Evolutionary conservation across 2,113 vertebrate species (phyloP), one percentile per base, ranked within the genome.

Genomic region (Telmatochromis brichardi): DNA sequence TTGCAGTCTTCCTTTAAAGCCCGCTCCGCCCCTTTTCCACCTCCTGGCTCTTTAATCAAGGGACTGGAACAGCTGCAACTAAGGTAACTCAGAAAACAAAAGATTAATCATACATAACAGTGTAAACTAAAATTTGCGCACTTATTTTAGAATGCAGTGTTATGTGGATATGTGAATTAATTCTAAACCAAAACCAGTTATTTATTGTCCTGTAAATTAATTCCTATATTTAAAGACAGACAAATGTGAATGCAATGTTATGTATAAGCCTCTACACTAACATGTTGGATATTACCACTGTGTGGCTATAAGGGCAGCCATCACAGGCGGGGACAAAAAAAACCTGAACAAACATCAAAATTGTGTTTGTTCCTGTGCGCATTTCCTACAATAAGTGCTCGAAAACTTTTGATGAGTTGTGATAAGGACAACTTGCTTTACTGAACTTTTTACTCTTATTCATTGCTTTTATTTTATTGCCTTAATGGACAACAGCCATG

Each of bases 21-120:
- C 3, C 0, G 40, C 2, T 42, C 12, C 12, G 40, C 40, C 12
- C 40, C 40, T 42, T 42, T 42, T 42, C 12, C 40, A 42, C 40
- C 12, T 13, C 40, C 6, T 13, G 0, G 40, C 40, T 42, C 0
- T 5, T 42, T 6, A 42, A 13, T 13, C 5, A 42, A 42, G 40
- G 40, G 40, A 42, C 12, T 42, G 40, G 40, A 42, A 13, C 12
- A 23, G 23, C 23, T 23, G 23, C 23, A 23, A 23, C 23, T 23
- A 23, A 23, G 23, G 23, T 23, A 23, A 23, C 23, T 23, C 23
- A 23, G 23, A 23, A 23, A 23, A 23, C 23, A 35, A 35, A 35
- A 35, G 33, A 35, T 35, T 35, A 35, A 35, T 0, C 33, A 35
- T 9, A 35, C 33, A 35, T 35, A 35, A 35, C 8, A 35, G 33